Conservation (phyloP, 1,140 invertebrate species). For the Zelostemma sp. region DNA sequence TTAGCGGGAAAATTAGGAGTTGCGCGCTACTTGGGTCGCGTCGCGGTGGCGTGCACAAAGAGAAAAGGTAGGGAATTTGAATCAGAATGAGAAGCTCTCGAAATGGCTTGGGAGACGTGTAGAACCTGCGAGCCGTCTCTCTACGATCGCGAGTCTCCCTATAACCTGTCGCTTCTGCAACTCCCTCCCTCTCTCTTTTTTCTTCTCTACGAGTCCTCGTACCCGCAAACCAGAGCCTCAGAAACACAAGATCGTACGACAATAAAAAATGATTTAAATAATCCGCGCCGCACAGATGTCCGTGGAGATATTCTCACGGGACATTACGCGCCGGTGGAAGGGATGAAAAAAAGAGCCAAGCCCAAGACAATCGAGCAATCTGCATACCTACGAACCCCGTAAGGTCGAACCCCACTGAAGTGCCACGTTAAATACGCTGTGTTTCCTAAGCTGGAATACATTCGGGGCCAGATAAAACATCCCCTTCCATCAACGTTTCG, state of each 20-base stretch:
- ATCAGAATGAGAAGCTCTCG: conserved; percentile 47
- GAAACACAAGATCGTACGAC: conserved; percentile 47
- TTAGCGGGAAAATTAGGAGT: conserved; percentile 44
- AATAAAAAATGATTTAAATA: conserved; percentile 52
- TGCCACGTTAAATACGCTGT: conserved; percentile 32
- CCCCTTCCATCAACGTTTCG: no score
- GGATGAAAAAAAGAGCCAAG: conserved; percentile 36
- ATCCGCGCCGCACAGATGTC: conserved; percentile 41
- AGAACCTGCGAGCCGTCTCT: conserved; percentile 46
- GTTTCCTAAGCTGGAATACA: conserved; percentile 25
- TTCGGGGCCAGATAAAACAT: not conserved
- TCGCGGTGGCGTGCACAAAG: conserved; percentile 52
- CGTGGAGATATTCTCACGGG: conserved; percentile 43
- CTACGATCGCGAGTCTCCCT: conserved; percentile 21
- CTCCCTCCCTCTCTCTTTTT: conserved; percentile 13
- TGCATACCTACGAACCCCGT: conserved; percentile 43
- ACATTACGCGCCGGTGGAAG: conserved; percentile 10
- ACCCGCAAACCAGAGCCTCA: conserved; percentile 42
- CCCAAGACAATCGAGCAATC: conserved; percentile 50
- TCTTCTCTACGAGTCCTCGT: conserved; percentile 13
- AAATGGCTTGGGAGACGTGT: conserved; percentile 48
- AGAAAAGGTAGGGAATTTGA: conserved; percentile 45
- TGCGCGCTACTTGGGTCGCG: conserved; percentile 35
- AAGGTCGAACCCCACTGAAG: conserved; percentile 18
- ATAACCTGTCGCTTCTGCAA: conserved; percentile 35